Base-by-base conservation (phyloP, 2,797 vertebrate species). In the Buceros bicornis region DNA sequence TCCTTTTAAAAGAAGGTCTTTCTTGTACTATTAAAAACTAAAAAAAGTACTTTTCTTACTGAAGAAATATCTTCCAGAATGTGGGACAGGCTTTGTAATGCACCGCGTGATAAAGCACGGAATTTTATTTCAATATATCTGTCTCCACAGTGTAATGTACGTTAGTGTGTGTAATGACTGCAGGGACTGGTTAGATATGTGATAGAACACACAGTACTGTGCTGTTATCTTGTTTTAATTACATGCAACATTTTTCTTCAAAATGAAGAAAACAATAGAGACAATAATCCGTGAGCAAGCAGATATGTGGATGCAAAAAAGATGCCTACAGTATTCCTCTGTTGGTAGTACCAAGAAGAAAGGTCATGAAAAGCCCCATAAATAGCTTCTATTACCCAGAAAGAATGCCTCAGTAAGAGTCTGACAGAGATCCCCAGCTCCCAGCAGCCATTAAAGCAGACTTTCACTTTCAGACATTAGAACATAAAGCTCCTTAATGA, bases 311-410 rank as follows among this genome's bases (percentile, higher is more conserved):
- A 97, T 94, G 83, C 82, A 95, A 95, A 89, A 94, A 76, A 93
- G 93, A 92, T 93, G 95, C 74, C 71, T 87, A 13, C 73, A 50
- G 84, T 90, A 94, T 97, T 96, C 95, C 93, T 97, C 83, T 94
- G 94, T 93, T 82, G 92, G 88, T 67, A 96, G 89, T 95, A 91
- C 54, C 80, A 90, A 69, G 95, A 95, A 95, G 95, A 97, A 97
- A 97, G 97, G 97, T 97, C 97, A 96, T 89, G 86, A 93, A 94
- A 92, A 96, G 90, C 89, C 90, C 95, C 95, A 97, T 95, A 97
- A 97, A 97, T 89, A 95, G 95, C 89, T 85, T 95, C 90, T 91
- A 96, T 97, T 97, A 96, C 93, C 84, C 88, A 86, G 95, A 82
- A 96, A 96, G 88, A 90, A 95, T 93, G 96, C 80, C 88, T 96